Percentiles rank a stretch among this genome's conserved stretches.
These are phyloP conservation scores for Pangasius sanitwongsei DNA, from an alignment of 2,797 vertebrate genomes.

Conservation along the genomic window DNA sequence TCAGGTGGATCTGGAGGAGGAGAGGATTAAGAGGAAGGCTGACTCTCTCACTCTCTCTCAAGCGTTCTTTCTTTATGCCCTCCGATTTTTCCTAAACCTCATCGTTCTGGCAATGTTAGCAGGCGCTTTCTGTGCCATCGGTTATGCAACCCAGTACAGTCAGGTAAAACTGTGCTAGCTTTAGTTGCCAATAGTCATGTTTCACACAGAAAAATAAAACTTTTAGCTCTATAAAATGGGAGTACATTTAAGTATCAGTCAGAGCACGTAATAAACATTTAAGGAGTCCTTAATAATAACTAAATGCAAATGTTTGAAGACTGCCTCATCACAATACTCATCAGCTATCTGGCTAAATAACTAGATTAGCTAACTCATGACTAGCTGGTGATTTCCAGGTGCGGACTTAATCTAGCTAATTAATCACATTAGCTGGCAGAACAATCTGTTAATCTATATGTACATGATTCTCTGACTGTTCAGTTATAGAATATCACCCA, in stretches of 20 bases:
- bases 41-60: slow-evolving; percentile 72
- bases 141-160: slow-evolving; percentile 69
- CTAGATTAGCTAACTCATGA: no score
- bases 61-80: slow-evolving; percentile 66
- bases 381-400: no score
- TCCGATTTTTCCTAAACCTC: slow-evolving; percentile 70
- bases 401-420: neutral
- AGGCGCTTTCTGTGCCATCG: slow-evolving; percentile 76
- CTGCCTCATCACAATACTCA: neutral
- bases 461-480: neutral
- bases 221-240: neutral
- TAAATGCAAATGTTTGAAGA: neutral
- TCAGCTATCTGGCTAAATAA: no score
- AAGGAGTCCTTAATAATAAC: neutral
- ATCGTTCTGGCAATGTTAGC: slow-evolving; percentile 70
- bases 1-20: slow-evolving; percentile 88
- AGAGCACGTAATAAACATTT: neutral
- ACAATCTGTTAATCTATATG: neutral
- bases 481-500: neutral
- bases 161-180: slow-evolving; percentile 68
- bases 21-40: slow-evolving; percentile 65
- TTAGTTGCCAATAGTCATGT: neutral
- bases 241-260: neutral
- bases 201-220: neutral
- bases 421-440: neutral